Evolutionary conservation across 2,888 invertebrate genomes (phyloP), one percentile per base, ranked within the genome.

Genomic region (Blomia tropicalis): DNA sequence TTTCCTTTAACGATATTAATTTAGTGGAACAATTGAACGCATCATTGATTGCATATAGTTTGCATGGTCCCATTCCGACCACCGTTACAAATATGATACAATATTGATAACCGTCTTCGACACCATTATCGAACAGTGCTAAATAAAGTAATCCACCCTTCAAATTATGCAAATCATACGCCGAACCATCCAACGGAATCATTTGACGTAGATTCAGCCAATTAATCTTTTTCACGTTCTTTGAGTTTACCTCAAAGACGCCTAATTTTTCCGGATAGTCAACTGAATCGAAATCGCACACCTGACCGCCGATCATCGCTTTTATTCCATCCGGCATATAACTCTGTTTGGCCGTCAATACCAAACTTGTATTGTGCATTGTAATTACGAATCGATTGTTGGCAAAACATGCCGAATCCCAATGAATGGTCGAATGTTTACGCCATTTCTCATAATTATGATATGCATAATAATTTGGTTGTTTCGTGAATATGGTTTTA

Each of bases 251-350:
- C 29, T 56, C 56, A 27, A 56, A 56, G 3, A 31, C 19, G 29
- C 56, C 56, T 2, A 30, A 14, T 14, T 23, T 14, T 36, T 56
- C 56, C n/a, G 56, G 56, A 56, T 29, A 56, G 25, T 27, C 27
- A 56, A 27, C 31, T 11, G 19, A 19, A 25, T 56, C 56, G 23
- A 56, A 56, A 11, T 14, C 3, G 29, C 25, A 56, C n/a, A 36
- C 31, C 3, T 56, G 29, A 22, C 56, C 56, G 29, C 29, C 31
- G 22, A 56, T 25, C 4, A 23, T 27, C 22, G 14, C 17, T 25
- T 56, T 56, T 27, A 56, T 36, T 31, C 29, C 36, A 36, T 56
- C 56, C n/a, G 56, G 56, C 25, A 56, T 56, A 30, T 14, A 2
- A 2, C 56, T 30, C 2, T 47, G 2, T 25, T 56, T 56, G 29